phyloP scores from a whole-genome alignment of 2,888 invertebrate species.

The Acronicta aceris region DNA sequence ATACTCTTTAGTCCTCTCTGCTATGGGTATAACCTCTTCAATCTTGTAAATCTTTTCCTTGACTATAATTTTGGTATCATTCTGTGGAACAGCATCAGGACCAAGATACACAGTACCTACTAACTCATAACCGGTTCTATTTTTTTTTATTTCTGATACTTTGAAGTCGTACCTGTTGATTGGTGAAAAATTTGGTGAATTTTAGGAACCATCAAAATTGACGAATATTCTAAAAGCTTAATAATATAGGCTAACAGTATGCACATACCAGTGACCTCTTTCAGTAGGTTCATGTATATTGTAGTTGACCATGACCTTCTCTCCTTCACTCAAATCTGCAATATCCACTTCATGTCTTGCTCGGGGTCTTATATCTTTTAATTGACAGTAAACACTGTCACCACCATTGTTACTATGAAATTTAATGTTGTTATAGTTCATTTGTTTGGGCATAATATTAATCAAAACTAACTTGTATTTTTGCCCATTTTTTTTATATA shows the following conservation, averaged over 20 bases:
- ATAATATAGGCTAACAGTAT: no score
- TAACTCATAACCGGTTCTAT: slow-evolving; percentile 77
- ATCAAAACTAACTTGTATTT: no score
- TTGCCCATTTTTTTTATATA: no score
- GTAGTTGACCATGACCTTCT: slow-evolving; percentile 92
- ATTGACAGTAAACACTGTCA: slow-evolving; percentile 66
- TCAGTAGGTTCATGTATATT: slow-evolving; percentile 91
- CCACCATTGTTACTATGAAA: slow-evolving; percentile 64
- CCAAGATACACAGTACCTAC: slow-evolving; percentile 90
- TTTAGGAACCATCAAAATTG: no score
- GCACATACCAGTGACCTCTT: slow-evolving; percentile 92
- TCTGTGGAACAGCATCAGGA: slow-evolving; percentile 86
- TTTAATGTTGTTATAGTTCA: neutral
- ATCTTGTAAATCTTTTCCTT: slow-evolving; percentile 91
- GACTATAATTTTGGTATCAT: slow-evolving; percentile 89
- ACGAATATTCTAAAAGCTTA: no score
- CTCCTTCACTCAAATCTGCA: slow-evolving; percentile 88
- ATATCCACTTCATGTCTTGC: slow-evolving; percentile 88
- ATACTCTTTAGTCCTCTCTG: slow-evolving; percentile 80
- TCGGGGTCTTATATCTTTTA: slow-evolving; percentile 91
- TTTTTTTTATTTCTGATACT: slow-evolving; percentile 82
- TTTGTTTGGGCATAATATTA: neutral
- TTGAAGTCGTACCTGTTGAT: slow-evolving; percentile 88
- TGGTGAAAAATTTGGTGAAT: no score
- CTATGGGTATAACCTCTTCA: slow-evolving; percentile 85